These are phyloP conservation scores for Aphelenchoides besseyi DNA, from an alignment of 1,140 invertebrate species.

Conservation along the genomic window DNA sequence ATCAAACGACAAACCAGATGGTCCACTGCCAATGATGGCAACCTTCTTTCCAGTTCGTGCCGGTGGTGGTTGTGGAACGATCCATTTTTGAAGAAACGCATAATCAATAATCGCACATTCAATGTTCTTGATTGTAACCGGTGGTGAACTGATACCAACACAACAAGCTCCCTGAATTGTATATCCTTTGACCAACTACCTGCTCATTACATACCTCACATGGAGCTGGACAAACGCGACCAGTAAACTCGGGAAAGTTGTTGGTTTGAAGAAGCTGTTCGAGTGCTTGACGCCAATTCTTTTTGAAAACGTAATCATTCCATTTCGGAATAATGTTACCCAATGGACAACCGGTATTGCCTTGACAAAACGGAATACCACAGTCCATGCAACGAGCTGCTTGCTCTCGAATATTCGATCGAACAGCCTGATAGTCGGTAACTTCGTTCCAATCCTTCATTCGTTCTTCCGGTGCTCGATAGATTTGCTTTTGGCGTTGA, in stretches of 20 bases:
- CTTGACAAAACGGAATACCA: conserved; percentile 97
- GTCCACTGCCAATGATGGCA: conserved; percentile 90
- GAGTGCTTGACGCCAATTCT: conserved; percentile 93
- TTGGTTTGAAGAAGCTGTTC: conserved; percentile 92
- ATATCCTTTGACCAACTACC: neutral
- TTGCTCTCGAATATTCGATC: conserved; percentile 81
- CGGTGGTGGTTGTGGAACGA: conserved; percentile 74
- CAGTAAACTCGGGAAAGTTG: conserved; percentile 99
- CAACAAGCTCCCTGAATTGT: conserved; percentile 79
- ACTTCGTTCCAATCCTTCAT: conserved; percentile 91
- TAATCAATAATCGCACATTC: conserved; percentile 98
- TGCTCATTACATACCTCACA: conserved; percentile 72
- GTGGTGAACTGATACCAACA: conserved; percentile 85
- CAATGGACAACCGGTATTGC: conserved; percentile 79
- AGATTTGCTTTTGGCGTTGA: conserved; percentile 77
- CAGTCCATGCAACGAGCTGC: conserved; percentile 98
- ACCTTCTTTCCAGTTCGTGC: conserved; percentile 78
- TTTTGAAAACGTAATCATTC: conserved; percentile 90
- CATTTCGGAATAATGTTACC: conserved; percentile 99
- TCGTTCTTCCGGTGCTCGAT: conserved; percentile 77
- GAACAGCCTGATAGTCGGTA: conserved; percentile 71
- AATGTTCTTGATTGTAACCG: conserved; percentile 98
- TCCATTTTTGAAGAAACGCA: conserved; percentile 94
- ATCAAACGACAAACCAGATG: conserved; percentile 66
- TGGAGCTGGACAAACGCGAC: conserved; percentile 93